Evolutionary conservation across 2,797 vertebrate species (phyloP).

Genomic region (Varecia variegata): DNA sequence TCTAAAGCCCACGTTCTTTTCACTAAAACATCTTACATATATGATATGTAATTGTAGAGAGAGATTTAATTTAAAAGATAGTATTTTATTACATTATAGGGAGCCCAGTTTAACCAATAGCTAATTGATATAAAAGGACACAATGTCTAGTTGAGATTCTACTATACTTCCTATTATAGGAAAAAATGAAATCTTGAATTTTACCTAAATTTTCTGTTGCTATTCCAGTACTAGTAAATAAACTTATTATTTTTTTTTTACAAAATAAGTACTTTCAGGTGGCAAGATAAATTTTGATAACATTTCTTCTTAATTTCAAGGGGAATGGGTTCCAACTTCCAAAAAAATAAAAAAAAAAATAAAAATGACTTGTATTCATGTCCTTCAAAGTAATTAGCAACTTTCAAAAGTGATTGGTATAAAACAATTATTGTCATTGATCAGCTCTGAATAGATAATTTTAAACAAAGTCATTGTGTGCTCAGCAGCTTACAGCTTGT

Average conservation of each 20-base stretch:
- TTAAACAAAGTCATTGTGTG: slow-evolving; percentile 99
- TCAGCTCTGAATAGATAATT: slow-evolving; percentile 98
- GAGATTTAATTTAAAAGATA: neutral
- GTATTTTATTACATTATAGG: neutral
- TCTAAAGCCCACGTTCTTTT: neutral
- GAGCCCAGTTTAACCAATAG: neutral
- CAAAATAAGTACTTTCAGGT: slow-evolving; percentile 35
- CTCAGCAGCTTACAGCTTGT: slow-evolving; percentile 92
- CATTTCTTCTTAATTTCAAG: slow-evolving; percentile 77
- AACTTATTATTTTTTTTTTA: neutral
- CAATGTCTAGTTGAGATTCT: too few species aligned
- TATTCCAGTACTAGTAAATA: neutral
- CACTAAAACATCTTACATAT: neutral
- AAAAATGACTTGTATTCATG: slow-evolving; percentile 83
- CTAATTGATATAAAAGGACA: neutral
- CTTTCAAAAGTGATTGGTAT: slow-evolving; percentile 95
- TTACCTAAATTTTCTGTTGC: slow-evolving; percentile 14
- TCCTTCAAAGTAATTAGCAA: slow-evolving; percentile 97
- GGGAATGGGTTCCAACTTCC: slow-evolving; percentile 75
- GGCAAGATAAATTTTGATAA: neutral
- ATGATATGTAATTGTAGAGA: too few species aligned
- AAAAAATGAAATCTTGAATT: neutral
- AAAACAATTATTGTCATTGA: slow-evolving; percentile 98
- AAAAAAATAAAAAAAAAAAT: slow-evolving; percentile 36
- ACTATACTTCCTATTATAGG: neutral